Percentiles rank a stretch among this genome's conserved stretches.
Evolutionary conservation across 2,113 vertebrate genomes (phyloP).

Genomic region (Hippocampus barbouri): DNA sequence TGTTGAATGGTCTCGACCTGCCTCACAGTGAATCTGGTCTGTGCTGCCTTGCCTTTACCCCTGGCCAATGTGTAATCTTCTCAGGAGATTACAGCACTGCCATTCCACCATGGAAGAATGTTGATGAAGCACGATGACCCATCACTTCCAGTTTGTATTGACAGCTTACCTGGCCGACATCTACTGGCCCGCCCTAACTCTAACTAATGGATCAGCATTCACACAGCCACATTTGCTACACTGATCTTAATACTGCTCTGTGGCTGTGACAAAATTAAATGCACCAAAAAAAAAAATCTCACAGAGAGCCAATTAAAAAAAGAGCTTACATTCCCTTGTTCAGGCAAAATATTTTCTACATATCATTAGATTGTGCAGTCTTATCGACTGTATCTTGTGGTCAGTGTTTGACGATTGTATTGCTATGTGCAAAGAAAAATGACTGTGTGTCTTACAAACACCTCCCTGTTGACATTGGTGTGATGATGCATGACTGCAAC

Average conservation of each 20-base stretch:
- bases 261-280: background rate
- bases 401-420: conserved; percentile 1
- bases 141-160: conserved; percentile 29
- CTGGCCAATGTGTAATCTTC: conserved; percentile 65
- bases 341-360: background rate
- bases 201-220: conserved; percentile 7
- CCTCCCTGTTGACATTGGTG: background rate
- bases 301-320: background rate
- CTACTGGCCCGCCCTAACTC: background rate
- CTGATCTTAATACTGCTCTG: background rate
- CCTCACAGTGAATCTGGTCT: conserved; percentile 53
- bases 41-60: conserved; percentile 59
- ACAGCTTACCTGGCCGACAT: conserved; percentile 11
- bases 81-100: conserved; percentile 61
- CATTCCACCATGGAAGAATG: conserved; percentile 34
- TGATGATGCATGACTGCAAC: background rate
- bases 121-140: conserved; percentile 33
- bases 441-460: background rate
- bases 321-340: background rate
- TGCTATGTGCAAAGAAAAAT: background rate
- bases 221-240: background rate
- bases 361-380: background rate
- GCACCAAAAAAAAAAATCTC: background rate
- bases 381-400: background rate
- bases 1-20: conserved; percentile 51